Base-by-base conservation (phyloP, 2,888 invertebrate genomes). In the Calephelis perditalis region DNA sequence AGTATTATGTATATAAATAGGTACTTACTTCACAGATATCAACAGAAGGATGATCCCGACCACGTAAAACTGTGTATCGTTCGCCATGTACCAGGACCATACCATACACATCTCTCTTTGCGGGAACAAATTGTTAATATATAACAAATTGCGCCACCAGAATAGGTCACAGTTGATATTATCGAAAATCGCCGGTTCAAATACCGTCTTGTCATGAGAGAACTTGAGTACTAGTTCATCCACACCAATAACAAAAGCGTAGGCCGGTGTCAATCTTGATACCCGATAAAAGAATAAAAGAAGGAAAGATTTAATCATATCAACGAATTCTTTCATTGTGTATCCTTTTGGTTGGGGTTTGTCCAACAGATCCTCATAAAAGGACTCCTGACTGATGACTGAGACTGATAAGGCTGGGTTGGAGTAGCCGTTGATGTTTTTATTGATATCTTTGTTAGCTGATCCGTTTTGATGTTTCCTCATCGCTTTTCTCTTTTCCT, bases 121-220 rank as follows among this genome's bases (percentile, higher is more conserved):
- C 0, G 95, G 94, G 77, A 92, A 96, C 75, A 95, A 92, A 73
- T 96, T 96, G 80, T 96, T 96, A 73, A 96, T 94, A 77, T 96
- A 96, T 12, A 96, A 86, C n/a, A 94, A 91, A 74, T 96, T 96
- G 63, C 96, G 91, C 96, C 96, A 96, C 96, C 96, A 96, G 78
- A 91, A 95, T 67, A 92, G 91, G 59, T 93, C 93, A 75, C 96
- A 96, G n/a, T 93, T 95, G 57, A 93, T 80, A 69, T 95, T 93
- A 75, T 95, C 95, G 61, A 92, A 91, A 26, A 95, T 92, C 0
- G 94, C 93, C 0, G 95, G 93, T 66, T 95, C 94, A 73, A 96
- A 95, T 3, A 96, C 94, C 0, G 95, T 94, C 66, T 92, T 91
- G 72, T 94, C 94, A 71, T 95, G 93, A 6, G 94, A 91, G 88